These are phyloP conservation scores for Centropus unirufus DNA, from an alignment of 2,113 vertebrate genomes.

Conservation along the genomic window DNA sequence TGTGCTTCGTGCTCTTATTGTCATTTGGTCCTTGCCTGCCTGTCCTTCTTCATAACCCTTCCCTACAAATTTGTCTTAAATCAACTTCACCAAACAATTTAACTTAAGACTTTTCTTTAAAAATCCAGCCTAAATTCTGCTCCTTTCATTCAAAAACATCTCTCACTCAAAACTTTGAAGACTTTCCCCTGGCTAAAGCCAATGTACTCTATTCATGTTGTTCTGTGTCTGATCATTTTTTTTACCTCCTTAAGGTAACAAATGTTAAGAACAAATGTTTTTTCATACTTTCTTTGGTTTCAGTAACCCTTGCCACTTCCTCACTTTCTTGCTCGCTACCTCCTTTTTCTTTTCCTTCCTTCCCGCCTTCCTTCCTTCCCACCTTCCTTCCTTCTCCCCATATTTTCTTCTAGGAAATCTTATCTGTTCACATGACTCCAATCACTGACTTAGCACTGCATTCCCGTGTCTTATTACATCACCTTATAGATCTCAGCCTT, in stretches of 20 bases:
- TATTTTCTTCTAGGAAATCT: neutral
- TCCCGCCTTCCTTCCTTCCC: no score
- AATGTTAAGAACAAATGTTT: neutral
- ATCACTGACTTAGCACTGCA: neutral
- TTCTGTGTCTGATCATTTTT: neutral
- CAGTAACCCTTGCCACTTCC: neutral
- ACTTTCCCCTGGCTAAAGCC: neutral
- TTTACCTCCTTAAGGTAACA: neutral
- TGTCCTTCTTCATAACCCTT: neutral
- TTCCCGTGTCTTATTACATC: neutral
- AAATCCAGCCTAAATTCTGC: neutral
- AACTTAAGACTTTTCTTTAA: neutral
- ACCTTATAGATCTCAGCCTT: neutral
- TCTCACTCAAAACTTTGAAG: neutral
- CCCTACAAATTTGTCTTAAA: neutral
- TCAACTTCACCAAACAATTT: neutral
- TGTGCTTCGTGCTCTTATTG: neutral
- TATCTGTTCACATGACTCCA: neutral
- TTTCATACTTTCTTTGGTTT: neutral
- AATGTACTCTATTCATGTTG: neutral
- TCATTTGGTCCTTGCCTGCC: no score
- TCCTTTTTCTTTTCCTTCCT: neutral
- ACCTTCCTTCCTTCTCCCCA: no score
- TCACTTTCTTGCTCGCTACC: neutral
- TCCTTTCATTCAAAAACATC: neutral